A percentile compares a stretch with the other conserved stretches of the same genome.
Conservation (phyloP, 2,888 invertebrate species). For the Escarpia spicata region DNA sequence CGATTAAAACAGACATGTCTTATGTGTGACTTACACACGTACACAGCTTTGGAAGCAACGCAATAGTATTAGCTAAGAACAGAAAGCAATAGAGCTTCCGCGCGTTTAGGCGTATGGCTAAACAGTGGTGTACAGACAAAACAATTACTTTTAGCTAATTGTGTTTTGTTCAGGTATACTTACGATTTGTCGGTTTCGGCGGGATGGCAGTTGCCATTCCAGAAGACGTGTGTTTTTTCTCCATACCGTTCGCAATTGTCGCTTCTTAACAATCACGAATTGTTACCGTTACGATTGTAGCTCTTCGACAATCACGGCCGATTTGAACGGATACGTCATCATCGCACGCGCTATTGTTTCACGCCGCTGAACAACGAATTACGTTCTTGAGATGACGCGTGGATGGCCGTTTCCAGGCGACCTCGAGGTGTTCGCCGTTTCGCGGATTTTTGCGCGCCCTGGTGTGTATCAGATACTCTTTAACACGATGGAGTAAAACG, state of each 20-base stretch:
- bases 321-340: neutral
- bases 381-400: neutral
- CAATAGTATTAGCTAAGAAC: too few species aligned
- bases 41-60: too few species aligned
- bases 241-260: conserved; percentile 16
- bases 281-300: neutral
- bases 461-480: neutral
- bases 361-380: neutral
- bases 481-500: too few species aligned
- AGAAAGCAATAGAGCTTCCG: too few species aligned
- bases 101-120: too few species aligned
- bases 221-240: neutral
- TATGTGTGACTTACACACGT: too few species aligned
- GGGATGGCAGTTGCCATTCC: conserved; percentile 3
- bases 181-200: conserved; percentile 4
- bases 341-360: neutral
- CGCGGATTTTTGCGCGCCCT: neutral
- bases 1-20: too few species aligned
- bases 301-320: neutral
- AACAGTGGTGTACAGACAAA: too few species aligned
- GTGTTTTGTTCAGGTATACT: neutral
- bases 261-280: conserved; percentile 10
- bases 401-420: neutral
- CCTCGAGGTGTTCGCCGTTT: neutral
- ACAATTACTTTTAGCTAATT: too few species aligned